Conservation (phyloP, 2,797 vertebrate genomes). For the Smutsia gigantea region DNA sequence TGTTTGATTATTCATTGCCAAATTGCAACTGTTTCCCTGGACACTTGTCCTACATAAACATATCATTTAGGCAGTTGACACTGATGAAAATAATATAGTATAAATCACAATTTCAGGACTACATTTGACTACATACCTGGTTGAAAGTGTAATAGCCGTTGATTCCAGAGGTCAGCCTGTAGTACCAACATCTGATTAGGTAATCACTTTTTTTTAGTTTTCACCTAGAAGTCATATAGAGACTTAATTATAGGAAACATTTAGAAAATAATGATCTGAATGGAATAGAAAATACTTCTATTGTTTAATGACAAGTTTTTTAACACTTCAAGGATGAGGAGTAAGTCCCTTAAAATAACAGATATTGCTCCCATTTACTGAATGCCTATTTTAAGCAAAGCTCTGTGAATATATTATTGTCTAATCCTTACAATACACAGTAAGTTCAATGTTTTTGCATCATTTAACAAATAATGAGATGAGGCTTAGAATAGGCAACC, state of each 20-base stretch:
- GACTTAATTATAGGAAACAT: background rate
- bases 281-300: slow-evolving; percentile 3
- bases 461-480: background rate
- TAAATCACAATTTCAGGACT: background rate
- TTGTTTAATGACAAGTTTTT: background rate
- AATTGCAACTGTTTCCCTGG: background rate
- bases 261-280: slow-evolving; percentile 20
- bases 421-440: background rate
- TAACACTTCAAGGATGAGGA: background rate
- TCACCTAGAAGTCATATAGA: background rate
- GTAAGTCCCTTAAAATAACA: background rate
- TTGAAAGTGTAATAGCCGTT: background rate
- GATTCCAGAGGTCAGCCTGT: background rate
- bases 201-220: slow-evolving; percentile 29
- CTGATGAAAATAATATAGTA: background rate
- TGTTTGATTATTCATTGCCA: background rate
- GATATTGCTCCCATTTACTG: background rate
- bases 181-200: background rate
- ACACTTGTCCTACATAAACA: background rate
- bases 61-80: background rate
- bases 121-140: background rate
- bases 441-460: background rate
- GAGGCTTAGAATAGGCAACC: background rate
- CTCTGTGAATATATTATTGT: background rate
- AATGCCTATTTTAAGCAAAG: background rate